These are phyloP conservation scores for Zaprionus vittiger DNA, from an alignment of 1,140 invertebrate species.

Conservation along the genomic window DNA sequence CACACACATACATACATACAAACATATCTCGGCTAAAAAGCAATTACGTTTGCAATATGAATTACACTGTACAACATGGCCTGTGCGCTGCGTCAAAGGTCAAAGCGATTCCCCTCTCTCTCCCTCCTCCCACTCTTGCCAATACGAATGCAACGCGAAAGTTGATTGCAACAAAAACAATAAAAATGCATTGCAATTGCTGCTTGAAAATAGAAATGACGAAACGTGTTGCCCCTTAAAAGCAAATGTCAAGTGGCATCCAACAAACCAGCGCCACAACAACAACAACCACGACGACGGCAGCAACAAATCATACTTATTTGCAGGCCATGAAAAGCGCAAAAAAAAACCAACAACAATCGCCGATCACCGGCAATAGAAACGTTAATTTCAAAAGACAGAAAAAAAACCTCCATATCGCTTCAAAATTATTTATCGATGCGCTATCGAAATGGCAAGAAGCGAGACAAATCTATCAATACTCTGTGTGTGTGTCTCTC, in stretches of 20 bases:
- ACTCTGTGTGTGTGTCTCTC: conserved; percentile 8
- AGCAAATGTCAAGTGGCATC: conserved; percentile 70
- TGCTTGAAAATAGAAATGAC: conserved; percentile 73
- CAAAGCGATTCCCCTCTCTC: conserved; percentile 8
- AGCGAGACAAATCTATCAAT: conserved; percentile 47
- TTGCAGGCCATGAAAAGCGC: conserved; percentile 35
- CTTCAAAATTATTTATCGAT: conserved; percentile 32
- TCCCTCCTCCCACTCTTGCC: neutral
- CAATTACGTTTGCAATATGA: conserved; percentile 39
- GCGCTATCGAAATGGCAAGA: conserved; percentile 26
- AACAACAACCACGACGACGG: neutral
- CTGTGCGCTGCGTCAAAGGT: conserved; percentile 33
- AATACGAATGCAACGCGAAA: neutral
- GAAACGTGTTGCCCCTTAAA: conserved; percentile 26
- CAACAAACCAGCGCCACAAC: neutral
- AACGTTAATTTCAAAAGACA: neutral
- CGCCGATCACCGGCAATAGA: conserved; percentile 15
- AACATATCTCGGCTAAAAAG: conserved; percentile 16
- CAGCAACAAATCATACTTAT: conserved; percentile 13
- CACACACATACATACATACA: neutral
- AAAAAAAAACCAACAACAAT: conserved; percentile 19
- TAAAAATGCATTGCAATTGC: conserved; percentile 32
- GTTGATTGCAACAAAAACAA: conserved; percentile 29
- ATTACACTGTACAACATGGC: conserved; percentile 20
- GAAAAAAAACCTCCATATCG: conserved; percentile 16